Evolutionary conservation across 2,797 vertebrate species (phyloP), one percentile per base, ranked within the genome.

Genomic region (Sylvia borin): DNA sequence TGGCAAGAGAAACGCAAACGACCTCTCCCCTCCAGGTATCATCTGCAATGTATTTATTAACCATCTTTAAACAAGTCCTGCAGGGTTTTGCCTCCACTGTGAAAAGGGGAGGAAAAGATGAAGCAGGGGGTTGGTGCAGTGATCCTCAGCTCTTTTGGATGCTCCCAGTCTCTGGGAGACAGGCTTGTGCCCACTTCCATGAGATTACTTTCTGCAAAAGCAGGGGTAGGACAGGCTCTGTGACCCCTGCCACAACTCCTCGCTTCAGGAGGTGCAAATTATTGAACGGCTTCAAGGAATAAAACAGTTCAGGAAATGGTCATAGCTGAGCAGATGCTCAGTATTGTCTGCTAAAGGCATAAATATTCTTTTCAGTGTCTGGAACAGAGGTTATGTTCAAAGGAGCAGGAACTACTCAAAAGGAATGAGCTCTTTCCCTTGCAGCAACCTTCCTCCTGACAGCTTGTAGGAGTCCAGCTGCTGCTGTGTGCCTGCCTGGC

Each of bases 371-470:
- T 65, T 22, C 84, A 83, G 38, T 71, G 50, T 78, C 38, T 91
- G 88, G 38, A 90, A 26, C 42, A 90, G 75, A 94, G 61, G 53
- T 91, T 95, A 24, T 50, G 61, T 54, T 90, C 79, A 92, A 88
- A 95, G 62, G 70, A 95, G 61, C 54, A 58, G 72, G 79, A 92
- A 26, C 54, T 85, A 11, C 54, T 93, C 65, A 61, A 72, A 85
- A 95, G 78, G 77, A 88, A 77, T 77, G 72, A 91, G 90, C 42
- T 62, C 85, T 77, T 92, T 53, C 67, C 62, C 34, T 93, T 89
- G 75, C 50, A 94, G 80, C 61, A 91, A 2, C 78, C 61, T 68
- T 81, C 18, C 10, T 77, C 31, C 85, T 88, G 93, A 75, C 85
- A 75, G 68, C 66, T 72, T 89, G 54, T 73, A 51, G 61, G 91